Conservation (phyloP, 2,888 invertebrate species). For the Nymphalis polychloros region DNA sequence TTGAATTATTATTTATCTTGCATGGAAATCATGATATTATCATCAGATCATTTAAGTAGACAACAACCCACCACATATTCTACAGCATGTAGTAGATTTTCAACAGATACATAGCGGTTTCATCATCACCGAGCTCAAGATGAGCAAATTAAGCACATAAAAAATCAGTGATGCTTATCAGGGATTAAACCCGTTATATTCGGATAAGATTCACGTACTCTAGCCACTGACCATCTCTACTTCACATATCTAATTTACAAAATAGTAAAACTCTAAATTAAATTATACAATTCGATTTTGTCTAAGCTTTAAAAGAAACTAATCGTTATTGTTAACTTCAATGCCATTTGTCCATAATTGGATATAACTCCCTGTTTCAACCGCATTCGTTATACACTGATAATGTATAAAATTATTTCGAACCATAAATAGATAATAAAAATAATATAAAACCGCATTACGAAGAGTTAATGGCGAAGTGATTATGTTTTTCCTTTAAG, state of each 20-base stretch:
- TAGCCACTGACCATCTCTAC: no score
- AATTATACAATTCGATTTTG: constrained; percentile 14
- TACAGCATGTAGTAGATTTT: no score
- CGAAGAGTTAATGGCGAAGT: constrained; percentile 12
- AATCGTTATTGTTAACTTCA: constrained; percentile 21
- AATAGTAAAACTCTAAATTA: constrained; percentile 5
- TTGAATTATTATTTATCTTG: no score
- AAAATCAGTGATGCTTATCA: no score
- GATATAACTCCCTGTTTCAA: constrained; percentile 20
- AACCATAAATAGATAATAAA: constrained; percentile 28
- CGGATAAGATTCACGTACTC: no score
- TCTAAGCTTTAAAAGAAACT: constrained; percentile 27
- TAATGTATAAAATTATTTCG: constrained; percentile 23
- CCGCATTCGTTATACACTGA: constrained; percentile 13
- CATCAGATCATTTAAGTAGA: no score
- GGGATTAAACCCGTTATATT: no score
- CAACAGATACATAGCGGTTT: no score
- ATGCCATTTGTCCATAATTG: constrained; percentile 28
- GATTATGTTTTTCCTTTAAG: constrained; percentile 20
- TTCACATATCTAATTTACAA: not conserved
- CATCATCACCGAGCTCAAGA: no score
- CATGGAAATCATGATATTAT: no score
- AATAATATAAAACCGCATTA: constrained; percentile 21
- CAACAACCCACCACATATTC: no score
- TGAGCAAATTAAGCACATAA: no score